Evolutionary conservation across 1,140 invertebrate species (phyloP).

Genomic region (Listronotus bonariensis): DNA sequence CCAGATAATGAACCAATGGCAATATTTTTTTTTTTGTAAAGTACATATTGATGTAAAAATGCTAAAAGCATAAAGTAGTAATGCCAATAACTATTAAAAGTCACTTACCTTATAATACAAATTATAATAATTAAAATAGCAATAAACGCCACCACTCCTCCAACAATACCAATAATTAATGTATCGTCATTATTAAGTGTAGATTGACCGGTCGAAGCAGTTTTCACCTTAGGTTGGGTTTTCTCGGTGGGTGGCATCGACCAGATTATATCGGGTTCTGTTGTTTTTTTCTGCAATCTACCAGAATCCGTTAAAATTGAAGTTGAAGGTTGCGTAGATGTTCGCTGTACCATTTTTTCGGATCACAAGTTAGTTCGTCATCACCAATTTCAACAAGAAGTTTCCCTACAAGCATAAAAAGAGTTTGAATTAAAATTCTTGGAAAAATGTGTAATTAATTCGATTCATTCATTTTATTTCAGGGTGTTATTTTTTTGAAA

Average conservation of each 20-base stretch:
- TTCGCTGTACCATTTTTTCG: conserved; percentile 61
- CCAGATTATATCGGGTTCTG: conserved; percentile 86
- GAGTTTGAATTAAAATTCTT: too few species aligned
- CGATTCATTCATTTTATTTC: too few species aligned
- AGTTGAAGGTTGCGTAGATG: conserved; percentile 56
- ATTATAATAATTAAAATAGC: conserved; percentile 85
- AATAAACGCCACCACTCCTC: conserved; percentile 88
- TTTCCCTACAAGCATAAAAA: conserved; percentile 55
- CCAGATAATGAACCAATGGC: too few species aligned
- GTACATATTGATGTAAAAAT: too few species aligned
- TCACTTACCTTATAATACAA: conserved; percentile 72
- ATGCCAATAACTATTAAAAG: neutral
- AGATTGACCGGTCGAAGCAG: conserved; percentile 61
- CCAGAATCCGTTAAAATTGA: conserved; percentile 56
- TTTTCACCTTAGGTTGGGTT: conserved; percentile 58
- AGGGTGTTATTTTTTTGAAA: too few species aligned
- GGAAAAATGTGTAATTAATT: too few species aligned
- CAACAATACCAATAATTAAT: conserved; percentile 88
- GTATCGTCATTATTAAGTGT: conserved; percentile 84
- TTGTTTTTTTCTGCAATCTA: conserved; percentile 62
- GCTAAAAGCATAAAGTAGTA: neutral
- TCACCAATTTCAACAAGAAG: conserved; percentile 75
- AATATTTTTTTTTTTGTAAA: too few species aligned
- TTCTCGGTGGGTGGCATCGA: conserved; percentile 70
- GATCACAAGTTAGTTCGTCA: conserved; percentile 78